Conservation (phyloP, 2,797 vertebrate species). For the Cyprinodon diabolis region DNA sequence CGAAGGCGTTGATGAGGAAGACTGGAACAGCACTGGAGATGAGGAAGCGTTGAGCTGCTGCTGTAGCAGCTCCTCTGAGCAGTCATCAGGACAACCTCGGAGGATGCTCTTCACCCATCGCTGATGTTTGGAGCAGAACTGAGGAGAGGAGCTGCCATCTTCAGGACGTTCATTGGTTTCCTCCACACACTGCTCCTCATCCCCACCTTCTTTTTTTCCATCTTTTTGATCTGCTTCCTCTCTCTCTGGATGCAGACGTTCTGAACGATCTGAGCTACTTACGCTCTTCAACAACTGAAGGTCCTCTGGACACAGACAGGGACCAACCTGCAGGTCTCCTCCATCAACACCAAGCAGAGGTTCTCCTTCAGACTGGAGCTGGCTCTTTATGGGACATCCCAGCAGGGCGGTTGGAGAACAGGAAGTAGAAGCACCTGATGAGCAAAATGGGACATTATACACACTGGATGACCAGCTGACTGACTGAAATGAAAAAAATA, state of each 20-base stretch:
- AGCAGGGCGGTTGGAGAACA: background rate
- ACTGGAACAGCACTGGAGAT: slow-evolving; percentile 39
- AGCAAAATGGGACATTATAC: too few relatives aligned
- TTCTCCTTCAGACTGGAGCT: background rate
- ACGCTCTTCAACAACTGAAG: slow-evolving; percentile 8
- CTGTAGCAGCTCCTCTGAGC: slow-evolving; percentile 29
- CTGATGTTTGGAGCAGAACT: slow-evolving; percentile 78
- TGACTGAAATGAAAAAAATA: too few relatives aligned
- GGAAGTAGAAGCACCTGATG: slow-evolving; percentile 49
- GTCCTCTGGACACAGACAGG: background rate
- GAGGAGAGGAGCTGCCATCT: slow-evolving; percentile 24
- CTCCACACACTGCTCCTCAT: background rate
- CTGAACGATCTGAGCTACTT: background rate
- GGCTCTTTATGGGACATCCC: background rate
- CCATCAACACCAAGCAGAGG: background rate
- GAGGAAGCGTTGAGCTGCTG: slow-evolving; percentile 6
- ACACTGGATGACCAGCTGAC: too few relatives aligned
- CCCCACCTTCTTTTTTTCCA: background rate
- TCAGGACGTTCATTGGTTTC: background rate
- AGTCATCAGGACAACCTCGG: slow-evolving; percentile 69
- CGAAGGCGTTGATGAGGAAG: slow-evolving; percentile 48
- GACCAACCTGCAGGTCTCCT: background rate
- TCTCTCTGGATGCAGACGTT: background rate
- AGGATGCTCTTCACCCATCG: slow-evolving; percentile 79
- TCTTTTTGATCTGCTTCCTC: background rate